phyloP scores from a whole-genome alignment of 2,113 vertebrate genomes.

The Cyprinodon variegatus region DNA sequence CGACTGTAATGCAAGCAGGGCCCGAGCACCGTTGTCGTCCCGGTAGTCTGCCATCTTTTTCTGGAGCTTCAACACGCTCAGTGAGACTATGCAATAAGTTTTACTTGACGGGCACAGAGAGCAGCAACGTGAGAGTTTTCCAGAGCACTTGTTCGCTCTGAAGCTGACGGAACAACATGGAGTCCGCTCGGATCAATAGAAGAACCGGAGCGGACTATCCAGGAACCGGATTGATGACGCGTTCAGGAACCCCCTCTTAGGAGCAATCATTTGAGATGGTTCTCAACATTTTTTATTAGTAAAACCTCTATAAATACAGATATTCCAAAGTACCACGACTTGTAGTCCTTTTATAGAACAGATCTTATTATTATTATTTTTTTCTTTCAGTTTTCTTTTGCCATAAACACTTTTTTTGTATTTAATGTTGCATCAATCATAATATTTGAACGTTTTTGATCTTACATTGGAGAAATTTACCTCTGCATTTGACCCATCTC shows the following conservation, averaged over 20 bases:
- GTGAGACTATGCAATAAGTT: slow-evolving; percentile 35
- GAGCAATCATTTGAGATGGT: neutral
- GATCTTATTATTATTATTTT: neutral
- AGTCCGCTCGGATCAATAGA: slow-evolving; percentile 57
- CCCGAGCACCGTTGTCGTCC: slow-evolving; percentile 90
- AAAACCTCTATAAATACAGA: neutral
- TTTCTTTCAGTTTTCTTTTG: neutral
- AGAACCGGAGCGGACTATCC: slow-evolving; percentile 54
- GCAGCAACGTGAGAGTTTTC: slow-evolving; percentile 77
- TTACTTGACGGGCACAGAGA: slow-evolving; percentile 62
- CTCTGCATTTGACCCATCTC: too few relatives aligned
- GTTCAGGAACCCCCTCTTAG: slow-evolving; percentile 20
- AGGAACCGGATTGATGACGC: slow-evolving; percentile 44
- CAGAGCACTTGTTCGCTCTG: slow-evolving; percentile 70
- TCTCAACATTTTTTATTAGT: neutral
- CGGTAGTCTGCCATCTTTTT: slow-evolving; percentile 87
- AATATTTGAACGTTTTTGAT: too few relatives aligned
- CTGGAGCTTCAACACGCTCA: slow-evolving; percentile 59
- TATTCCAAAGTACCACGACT: neutral
- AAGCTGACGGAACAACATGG: slow-evolving; percentile 82
- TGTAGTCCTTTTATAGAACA: neutral
- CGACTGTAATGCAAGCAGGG: slow-evolving; percentile 88
- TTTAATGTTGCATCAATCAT: too few relatives aligned
- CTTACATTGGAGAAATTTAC: too few relatives aligned
- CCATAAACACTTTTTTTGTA: neutral